Evolutionary conservation across 1,140 invertebrate genomes (phyloP).

Genomic region (Globodera ellingtonae): DNA sequence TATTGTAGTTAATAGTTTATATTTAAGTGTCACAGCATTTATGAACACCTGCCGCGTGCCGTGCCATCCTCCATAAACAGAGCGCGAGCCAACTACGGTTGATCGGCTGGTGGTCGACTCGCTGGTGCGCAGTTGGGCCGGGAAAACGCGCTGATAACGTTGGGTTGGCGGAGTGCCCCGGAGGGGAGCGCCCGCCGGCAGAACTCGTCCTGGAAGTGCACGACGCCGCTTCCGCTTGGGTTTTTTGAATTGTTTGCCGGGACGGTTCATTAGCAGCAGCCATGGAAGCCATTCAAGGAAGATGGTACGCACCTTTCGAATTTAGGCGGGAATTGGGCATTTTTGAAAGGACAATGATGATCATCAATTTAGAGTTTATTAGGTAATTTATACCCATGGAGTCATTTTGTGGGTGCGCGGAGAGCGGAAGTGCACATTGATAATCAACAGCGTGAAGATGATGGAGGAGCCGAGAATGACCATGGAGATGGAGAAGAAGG

Average conservation of each 20-base stretch:
- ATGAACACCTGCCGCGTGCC: background rate
- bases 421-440: constrained; percentile 58
- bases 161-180: constrained; percentile 11
- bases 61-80: background rate
- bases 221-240: constrained; percentile 30
- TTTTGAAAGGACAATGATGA: no score
- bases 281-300: constrained; percentile 95
- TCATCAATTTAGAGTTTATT: no score
- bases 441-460: constrained; percentile 57
- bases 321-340: no score
- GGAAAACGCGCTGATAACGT: constrained; percentile 21
- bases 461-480: constrained; percentile 59
- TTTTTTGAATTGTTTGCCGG: constrained; percentile 66
- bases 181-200: background rate
- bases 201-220: background rate
- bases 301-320: constrained; percentile 76
- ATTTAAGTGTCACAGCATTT: no score
- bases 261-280: constrained; percentile 88
- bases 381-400: constrained; percentile 25
- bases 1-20: no score
- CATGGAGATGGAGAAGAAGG: constrained; percentile 64
- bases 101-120: constrained; percentile 31
- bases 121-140: constrained; percentile 21
- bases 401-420: constrained; percentile 59
- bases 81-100: constrained; percentile 9